A percentile compares a stretch with the other conserved stretches of the same genome.
Evolutionary conservation across 1,140 invertebrate genomes (phyloP).

Genomic region (Palaemon carinicauda): DNA sequence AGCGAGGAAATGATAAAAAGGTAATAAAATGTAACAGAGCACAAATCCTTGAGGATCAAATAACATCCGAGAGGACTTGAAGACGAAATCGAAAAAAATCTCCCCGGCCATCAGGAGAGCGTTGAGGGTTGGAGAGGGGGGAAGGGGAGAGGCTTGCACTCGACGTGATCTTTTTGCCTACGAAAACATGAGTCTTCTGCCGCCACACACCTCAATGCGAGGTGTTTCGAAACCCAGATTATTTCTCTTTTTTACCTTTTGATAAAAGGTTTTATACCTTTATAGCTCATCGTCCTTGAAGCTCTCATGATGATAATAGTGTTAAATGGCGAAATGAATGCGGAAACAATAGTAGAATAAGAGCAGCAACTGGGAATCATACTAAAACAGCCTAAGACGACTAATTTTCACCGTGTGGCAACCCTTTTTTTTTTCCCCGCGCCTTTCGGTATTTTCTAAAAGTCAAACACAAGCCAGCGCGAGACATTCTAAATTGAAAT

Average conservation of each 20-base stretch:
- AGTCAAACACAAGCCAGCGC: slow-evolving; percentile 37
- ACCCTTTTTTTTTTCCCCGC: not conserved
- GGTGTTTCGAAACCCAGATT: too few species aligned
- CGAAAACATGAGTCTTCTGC: not conserved
- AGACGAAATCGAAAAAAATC: too few species aligned
- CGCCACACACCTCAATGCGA: not conserved
- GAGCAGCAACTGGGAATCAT: too few species aligned
- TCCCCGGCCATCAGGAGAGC: too few species aligned
- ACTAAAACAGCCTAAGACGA: not conserved
- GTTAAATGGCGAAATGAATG: too few species aligned
- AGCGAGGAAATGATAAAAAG: too few species aligned
- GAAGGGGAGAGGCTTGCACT: not conserved
- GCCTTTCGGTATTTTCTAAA: slow-evolving; percentile 25
- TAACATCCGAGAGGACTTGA: too few species aligned
- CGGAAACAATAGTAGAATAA: too few species aligned
- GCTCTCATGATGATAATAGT: too few species aligned
- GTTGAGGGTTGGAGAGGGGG: not conserved
- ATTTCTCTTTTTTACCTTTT: not conserved
- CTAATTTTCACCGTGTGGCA: not conserved
- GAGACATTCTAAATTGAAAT: slow-evolving; percentile 49
- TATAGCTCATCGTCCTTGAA: too few species aligned
- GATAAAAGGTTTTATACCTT: not conserved
- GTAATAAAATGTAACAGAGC: too few species aligned
- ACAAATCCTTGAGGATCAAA: too few species aligned
- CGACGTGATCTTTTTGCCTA: not conserved